Base-by-base conservation (phyloP, 2,113 vertebrate species). In the Ictalurus furcatus region DNA sequence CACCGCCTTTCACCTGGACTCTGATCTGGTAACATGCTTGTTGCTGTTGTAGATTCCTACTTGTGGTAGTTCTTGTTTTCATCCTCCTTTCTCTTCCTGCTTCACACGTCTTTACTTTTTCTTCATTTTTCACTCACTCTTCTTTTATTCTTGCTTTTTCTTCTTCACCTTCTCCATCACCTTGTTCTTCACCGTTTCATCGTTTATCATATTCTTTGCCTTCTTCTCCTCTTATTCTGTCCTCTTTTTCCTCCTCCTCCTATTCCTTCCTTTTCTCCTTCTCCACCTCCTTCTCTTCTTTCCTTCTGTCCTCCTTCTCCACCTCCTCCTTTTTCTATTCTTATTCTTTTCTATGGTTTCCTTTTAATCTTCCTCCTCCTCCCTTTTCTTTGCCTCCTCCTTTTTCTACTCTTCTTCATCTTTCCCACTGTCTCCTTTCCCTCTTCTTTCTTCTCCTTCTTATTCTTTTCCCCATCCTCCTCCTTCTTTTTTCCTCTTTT, bases 1-100 rank as follows among this genome's bases (percentile, higher is more conserved):
- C 89, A 99, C 98, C 28, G 98, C 98, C 11, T 99, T 99, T 95
- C 98, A 99, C 92, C 95, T 99, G 94, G 98, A 99, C 94, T 99
- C 98, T 0, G 98, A 99, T 94, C 96, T 99, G 96, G 98, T 99
- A 94, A 89, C 96, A 95, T 4, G 0, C 40, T 3, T 59, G 16
- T 34, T 58, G 30, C 58, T 61, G 19, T 40, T 63, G 5, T 17
- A 54, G 54, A 11, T 34, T 44, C 9, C 21, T 17, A 3, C 17
- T 65, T 7, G 13, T 71, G 30, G 19, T 16, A 7, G 30, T 85
- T 28, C 28, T 78, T n/a, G 14, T 37, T 86, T 11, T 59, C 21
- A 17, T 84, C 56, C 12, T 17, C 11, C 58, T 40, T 25, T 34
- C 61, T 37, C 34, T 37, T 40, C 58, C 58, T 61, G 48, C 25